These are phyloP conservation scores for Dicrurus megarhynchus DNA, from an alignment of 2,113 vertebrate species.

Conservation along the genomic window DNA sequence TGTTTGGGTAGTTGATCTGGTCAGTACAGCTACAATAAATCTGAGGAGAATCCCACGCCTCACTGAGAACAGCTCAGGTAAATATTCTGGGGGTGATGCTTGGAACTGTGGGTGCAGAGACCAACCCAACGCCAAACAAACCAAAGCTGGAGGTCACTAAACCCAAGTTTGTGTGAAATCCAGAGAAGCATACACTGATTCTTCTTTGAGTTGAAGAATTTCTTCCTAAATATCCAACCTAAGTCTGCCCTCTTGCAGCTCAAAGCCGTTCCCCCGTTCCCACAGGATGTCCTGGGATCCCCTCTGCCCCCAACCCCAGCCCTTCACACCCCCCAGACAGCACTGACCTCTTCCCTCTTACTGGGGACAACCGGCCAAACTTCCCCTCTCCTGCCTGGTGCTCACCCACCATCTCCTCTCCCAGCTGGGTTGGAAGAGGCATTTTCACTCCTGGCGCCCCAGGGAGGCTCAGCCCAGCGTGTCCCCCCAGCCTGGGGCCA, in stretches of 20 bases:
- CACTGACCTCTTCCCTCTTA: accelerated
- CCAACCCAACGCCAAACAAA: neutral
- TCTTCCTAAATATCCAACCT: accelerated
- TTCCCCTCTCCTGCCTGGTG: too few species aligned
- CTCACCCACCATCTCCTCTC: neutral
- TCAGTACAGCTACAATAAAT: accelerated
- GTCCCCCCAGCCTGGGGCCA: neutral
- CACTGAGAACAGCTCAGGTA: accelerated
- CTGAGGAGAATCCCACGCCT: accelerated
- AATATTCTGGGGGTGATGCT: neutral
- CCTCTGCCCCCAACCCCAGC: neutral
- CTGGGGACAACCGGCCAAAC: accelerated
- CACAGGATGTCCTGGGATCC: accelerated
- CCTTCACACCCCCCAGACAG: neutral
- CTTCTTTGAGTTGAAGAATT: too few species aligned
- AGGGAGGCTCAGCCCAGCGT: accelerated
- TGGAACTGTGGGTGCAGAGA: neutral
- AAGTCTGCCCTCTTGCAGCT: neutral
- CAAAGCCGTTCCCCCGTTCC: accelerated
- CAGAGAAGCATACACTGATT: accelerated
- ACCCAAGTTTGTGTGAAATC: neutral
- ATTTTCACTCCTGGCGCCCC: neutral
- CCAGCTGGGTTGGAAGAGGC: accelerated
- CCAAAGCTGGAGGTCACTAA: neutral
- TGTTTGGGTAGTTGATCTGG: neutral